These are phyloP conservation scores for Chelon labrosus DNA, from an alignment of 2,797 vertebrate genomes.

Conservation along the genomic window DNA sequence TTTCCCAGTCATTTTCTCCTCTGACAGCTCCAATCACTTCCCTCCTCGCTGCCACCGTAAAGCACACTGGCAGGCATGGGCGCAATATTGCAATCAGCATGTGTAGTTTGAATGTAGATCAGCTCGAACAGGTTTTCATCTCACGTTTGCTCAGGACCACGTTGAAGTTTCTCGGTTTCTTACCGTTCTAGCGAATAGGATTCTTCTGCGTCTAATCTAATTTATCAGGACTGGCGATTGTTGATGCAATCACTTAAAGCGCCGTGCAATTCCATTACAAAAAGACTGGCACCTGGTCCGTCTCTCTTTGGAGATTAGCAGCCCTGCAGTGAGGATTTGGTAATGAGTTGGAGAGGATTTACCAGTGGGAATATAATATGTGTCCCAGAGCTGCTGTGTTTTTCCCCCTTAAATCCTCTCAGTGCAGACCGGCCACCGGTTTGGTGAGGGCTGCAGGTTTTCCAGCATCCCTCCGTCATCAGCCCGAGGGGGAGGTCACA, in stretches of 20 bases:
- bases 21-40: conserved; percentile 45
- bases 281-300: conserved; percentile 69
- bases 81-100: conserved; percentile 19
- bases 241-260: conserved; percentile 75
- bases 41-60: conserved; percentile 32
- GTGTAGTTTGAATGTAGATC: conserved; percentile 15
- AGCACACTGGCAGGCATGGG: conserved; percentile 14
- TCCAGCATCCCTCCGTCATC: conserved; percentile 60
- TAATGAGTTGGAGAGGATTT: conserved; percentile 79
- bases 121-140: conserved; percentile 7
- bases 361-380: conserved; percentile 74
- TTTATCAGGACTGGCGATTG: conserved; percentile 55
- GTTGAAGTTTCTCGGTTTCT: conserved; percentile 28
- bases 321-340: conserved; percentile 72
- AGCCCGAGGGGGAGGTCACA: conserved; percentile 68
- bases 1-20: conserved; percentile 40
- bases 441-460: conserved; percentile 67
- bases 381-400: conserved; percentile 70
- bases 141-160: conserved; percentile 1
- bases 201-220: conserved; percentile 56
- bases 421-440: conserved; percentile 53
- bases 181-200: conserved; percentile 21
- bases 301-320: conserved; percentile 73
- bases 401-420: conserved; percentile 71
- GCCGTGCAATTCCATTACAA: conserved; percentile 72